Evolutionary conservation across 2,888 invertebrate genomes (phyloP).

Genomic region (Tipula unca): DNA sequence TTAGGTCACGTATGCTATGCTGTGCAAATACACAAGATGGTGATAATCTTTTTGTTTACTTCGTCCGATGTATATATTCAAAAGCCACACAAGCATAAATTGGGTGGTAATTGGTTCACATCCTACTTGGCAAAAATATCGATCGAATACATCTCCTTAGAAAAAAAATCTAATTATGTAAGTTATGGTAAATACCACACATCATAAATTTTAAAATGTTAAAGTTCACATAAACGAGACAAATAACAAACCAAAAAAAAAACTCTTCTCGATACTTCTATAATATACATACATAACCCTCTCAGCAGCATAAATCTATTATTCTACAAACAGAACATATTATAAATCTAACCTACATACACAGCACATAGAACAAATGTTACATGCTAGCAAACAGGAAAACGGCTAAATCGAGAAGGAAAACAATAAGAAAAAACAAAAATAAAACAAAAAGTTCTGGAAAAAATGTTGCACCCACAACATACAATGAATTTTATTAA

Average conservation of each 20-base stretch:
- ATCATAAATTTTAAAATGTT: neutral
- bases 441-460: neutral
- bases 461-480: neutral
- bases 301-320: neutral
- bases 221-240: neutral
- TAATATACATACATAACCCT: too few species aligned
- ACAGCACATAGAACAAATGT: neutral
- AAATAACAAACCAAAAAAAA: neutral
- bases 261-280: neutral
- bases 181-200: neutral
- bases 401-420: neutral
- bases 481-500: neutral
- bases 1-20: neutral
- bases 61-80: neutral
- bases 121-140: neutral
- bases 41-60: neutral
- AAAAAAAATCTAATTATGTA: neutral
- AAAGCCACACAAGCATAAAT: neutral
- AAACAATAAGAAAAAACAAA: too few species aligned
- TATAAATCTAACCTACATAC: neutral
- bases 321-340: neutral
- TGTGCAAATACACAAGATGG: neutral
- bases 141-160: neutral
- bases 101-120: neutral
- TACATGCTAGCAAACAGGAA: neutral